phyloP scores from a whole-genome alignment of 2,797 vertebrate genomes.

The Natrix natrix region DNA sequence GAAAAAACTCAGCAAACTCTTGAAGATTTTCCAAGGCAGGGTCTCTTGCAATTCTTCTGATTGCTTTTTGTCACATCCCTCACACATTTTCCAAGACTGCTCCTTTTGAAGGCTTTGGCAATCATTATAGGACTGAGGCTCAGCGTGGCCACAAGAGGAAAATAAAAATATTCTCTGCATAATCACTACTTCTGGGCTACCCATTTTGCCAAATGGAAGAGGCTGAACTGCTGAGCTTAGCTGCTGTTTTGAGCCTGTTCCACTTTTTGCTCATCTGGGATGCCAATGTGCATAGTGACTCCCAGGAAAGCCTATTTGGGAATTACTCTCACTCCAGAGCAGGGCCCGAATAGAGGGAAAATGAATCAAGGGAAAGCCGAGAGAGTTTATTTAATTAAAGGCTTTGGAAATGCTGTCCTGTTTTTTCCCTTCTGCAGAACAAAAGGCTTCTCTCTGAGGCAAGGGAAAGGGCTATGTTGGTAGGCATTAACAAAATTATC shows the following conservation, averaged over 20 bases:
- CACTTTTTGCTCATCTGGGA: not conserved
- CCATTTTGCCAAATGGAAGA: conserved; percentile 23
- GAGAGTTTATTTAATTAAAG: not conserved
- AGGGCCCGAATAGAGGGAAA: not conserved
- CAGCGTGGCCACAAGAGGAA: conserved; percentile 37
- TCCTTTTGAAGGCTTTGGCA: conserved; percentile 11
- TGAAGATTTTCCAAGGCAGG: conserved; percentile 22
- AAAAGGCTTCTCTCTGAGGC: not conserved
- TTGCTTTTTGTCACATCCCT: not conserved
- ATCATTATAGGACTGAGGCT: conserved; percentile 44
- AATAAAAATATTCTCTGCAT: conserved; percentile 49
- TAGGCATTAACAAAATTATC: not conserved
- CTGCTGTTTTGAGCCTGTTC: not conserved
- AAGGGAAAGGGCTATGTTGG: not conserved
- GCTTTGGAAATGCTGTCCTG: not conserved
- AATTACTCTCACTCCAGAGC: not conserved
- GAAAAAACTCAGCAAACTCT: conserved; percentile 20
- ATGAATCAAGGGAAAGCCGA: not conserved
- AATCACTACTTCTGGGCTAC: conserved; percentile 41
- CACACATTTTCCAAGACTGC: not conserved
- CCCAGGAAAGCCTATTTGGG: not conserved
- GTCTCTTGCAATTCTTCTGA: not conserved
- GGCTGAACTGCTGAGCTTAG: not conserved
- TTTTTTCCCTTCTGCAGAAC: not conserved
- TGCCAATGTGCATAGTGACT: not conserved